These are phyloP conservation scores for Oikopleura dioica DNA, from an alignment of 23 tunicate species.

Conservation along the genomic window DNA sequence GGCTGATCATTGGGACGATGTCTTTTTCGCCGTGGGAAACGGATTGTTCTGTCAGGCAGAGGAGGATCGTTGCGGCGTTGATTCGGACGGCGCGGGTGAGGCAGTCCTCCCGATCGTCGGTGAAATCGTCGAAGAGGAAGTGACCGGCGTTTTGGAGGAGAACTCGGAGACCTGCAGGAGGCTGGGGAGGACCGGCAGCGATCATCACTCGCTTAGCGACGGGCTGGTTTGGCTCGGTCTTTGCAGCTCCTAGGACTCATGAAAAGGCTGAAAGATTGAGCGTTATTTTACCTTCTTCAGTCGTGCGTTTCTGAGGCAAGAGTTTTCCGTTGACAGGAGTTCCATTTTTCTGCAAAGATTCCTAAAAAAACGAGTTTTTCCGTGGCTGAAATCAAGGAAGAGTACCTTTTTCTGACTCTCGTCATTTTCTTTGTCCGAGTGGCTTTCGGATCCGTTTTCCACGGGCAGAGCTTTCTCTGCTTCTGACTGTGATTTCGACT, in stretches of 20 bases:
- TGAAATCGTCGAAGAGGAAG: conserved; percentile 7
- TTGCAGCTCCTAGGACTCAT: background rate
- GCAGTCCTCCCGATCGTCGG: conserved; percentile 11
- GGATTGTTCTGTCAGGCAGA: background rate
- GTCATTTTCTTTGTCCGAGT: conserved; percentile 10
- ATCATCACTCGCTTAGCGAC: background rate
- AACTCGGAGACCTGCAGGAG: conserved; percentile 1
- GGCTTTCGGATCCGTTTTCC: background rate
- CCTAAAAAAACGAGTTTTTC: background rate
- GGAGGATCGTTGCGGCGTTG: background rate
- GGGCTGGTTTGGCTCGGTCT: background rate
- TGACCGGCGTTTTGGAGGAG: conserved; percentile 5
- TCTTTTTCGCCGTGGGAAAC: background rate
- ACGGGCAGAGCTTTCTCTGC: background rate
- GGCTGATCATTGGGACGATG: background rate
- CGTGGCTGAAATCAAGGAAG: background rate
- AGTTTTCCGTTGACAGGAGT: no score
- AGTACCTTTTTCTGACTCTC: background rate
- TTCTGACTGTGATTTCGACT: background rate
- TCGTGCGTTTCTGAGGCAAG: no score
- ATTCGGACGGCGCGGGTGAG: conserved; percentile 1
- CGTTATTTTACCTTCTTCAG: no score
- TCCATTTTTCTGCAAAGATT: background rate
- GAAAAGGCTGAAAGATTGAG: background rate
- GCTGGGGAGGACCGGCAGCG: background rate